Evolutionary conservation across 2,888 invertebrate genomes (phyloP), one percentile per base, ranked within the genome.

Genomic region (Ochropleura plecta): DNA sequence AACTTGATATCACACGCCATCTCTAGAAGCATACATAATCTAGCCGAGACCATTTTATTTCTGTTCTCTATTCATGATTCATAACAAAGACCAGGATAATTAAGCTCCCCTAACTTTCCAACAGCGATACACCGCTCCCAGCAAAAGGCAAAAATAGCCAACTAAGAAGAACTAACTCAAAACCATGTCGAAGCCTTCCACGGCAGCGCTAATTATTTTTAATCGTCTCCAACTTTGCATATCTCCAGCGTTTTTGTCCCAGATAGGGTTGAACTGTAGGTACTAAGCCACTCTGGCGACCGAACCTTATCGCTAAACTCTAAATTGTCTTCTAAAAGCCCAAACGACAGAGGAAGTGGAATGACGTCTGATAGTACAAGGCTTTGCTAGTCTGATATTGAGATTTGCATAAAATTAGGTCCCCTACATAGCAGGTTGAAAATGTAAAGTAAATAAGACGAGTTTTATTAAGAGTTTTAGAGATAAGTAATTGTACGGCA

Each of bases 121-220:
- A 66, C 49, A 51, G 53, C 65, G 49, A 76, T 77, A 70, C 70
- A 73, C 59, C 73, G 53, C 76, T 84, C 83, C 83, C 85, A 80
- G 62, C 62, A 62, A 44, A 62, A 62, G 7, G 64, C 57, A 70
- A 68, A 78, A 77, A 88, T 89, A 88, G 84, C 84, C 86, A 86
- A 87, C 81, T 88, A 83, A 89, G 86, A 86, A 85, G 79, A 85
- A 85, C 81, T 83, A 73, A 86, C 84, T 83, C 73, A 60, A 59
- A 76, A 70, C 76, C 76, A 55, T 78, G 88, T 86, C 87, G 88
- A 90, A 89, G 88, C 64, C 88, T 88, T 88, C 90, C 90, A 91
- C 89, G 86, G 88, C 89, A 90, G 88, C 85, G 90, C 92, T 94
- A 93, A 95, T 95, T 94, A 95, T 94, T 93, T 95, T 94, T 93